Percentiles rank a stretch among this genome's conserved stretches.
Conservation (phyloP, 2,888 invertebrate species). For the Erebia epiphron region DNA sequence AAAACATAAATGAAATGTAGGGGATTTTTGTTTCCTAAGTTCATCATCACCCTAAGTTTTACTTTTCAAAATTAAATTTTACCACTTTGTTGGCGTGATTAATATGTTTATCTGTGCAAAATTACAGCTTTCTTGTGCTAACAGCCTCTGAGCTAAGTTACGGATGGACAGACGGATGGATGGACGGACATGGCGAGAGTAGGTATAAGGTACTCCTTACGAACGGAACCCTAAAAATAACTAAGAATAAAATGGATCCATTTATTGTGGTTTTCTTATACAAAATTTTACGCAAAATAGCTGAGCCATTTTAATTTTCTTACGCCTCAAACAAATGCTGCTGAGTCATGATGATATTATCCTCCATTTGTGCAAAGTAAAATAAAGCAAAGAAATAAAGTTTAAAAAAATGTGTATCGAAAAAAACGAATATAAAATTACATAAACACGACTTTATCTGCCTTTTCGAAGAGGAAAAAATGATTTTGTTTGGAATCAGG, state of each 20-base stretch:
- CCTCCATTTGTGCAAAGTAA: neutral
- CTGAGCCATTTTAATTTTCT: slow-evolving; percentile 9
- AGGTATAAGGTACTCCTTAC: too few species aligned
- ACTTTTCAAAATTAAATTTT: too few species aligned
- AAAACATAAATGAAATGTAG: too few species aligned
- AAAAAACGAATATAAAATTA: neutral
- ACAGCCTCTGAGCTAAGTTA: too few species aligned
- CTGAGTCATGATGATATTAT: slow-evolving; percentile 3
- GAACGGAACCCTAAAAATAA: neutral
- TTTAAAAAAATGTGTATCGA: neutral
- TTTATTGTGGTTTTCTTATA: slow-evolving; percentile 5
- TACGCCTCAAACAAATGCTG: neutral
- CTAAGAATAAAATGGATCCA: neutral
- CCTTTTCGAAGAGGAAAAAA: neutral
- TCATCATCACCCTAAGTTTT: too few species aligned
- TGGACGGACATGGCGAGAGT: too few species aligned
- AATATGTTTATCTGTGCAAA: too few species aligned
- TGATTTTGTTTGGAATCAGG: too few species aligned
- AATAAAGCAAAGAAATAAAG: neutral
- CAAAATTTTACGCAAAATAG: neutral
- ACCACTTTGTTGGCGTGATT: too few species aligned
- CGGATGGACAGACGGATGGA: too few species aligned
- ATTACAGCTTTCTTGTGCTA: too few species aligned
- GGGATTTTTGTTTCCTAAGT: too few species aligned
- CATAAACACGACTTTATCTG: neutral